Evolutionary conservation across 64 coral and sea anemone species (phyloP).

Genomic region (Acropora tenuis): DNA sequence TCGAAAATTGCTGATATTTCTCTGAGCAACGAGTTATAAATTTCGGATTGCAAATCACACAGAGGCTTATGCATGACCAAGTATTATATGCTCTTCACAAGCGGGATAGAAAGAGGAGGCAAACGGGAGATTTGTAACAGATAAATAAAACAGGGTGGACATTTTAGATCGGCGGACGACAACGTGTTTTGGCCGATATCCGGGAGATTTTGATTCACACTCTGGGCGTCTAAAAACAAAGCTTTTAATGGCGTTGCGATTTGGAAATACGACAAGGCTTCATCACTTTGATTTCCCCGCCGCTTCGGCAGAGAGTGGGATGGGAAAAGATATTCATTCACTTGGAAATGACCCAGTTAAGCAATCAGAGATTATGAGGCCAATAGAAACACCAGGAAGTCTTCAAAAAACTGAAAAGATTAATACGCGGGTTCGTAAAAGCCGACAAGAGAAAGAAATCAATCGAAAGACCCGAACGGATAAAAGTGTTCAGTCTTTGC

Average conservation of each 20-base stretch:
- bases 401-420: constrained; percentile 44
- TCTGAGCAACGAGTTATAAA: not conserved
- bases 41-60: not conserved
- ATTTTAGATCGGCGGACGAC: not conserved
- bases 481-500: constrained; percentile 6
- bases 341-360: constrained; percentile 15
- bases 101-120: not conserved
- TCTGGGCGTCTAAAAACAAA: not conserved
- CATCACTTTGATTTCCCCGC: constrained; percentile 86
- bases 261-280: constrained; percentile 78
- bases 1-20: not conserved
- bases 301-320: constrained; percentile 48
- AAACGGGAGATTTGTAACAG: constrained; percentile 13
- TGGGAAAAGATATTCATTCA: constrained; percentile 36
- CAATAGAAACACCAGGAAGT: constrained; percentile 29
- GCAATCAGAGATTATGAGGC: constrained; percentile 27
- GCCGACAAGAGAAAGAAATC: constrained; percentile 50
- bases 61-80: too few species aligned
- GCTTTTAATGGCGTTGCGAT: constrained; percentile 70
- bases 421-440: constrained; percentile 31
- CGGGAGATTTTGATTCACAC: not conserved
- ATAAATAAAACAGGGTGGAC: not conserved
- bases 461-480: constrained; percentile 16
- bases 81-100: not conserved
- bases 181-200: not conserved